phyloP scores from a whole-genome alignment of 2,113 vertebrate genomes.

The Zosterops borbonicus region DNA sequence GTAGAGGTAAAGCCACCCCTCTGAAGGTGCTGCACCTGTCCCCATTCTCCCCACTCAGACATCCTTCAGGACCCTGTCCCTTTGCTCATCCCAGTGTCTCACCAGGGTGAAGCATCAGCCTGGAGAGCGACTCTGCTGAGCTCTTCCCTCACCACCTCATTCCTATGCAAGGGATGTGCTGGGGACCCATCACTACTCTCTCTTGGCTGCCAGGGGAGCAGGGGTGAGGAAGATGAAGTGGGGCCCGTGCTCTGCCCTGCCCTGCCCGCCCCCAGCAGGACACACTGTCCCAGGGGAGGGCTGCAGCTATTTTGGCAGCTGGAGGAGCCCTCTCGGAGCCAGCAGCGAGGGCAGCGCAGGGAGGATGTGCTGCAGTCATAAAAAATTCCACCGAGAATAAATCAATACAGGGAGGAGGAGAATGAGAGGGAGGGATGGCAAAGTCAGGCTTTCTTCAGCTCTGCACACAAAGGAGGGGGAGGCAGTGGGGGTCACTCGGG shows the following conservation, averaged over 20 bases:
- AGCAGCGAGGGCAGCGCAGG: not conserved
- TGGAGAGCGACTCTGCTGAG: rapidly evolving
- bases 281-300: not conserved
- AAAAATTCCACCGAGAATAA: constrained; percentile 23
- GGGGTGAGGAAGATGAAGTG: not conserved
- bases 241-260: not conserved
- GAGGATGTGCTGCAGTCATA: constrained; percentile 46
- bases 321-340: not conserved
- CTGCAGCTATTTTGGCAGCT: not conserved
- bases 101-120: not conserved
- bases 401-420: constrained; percentile 27
- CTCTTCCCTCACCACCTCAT: not conserved
- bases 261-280: not conserved
- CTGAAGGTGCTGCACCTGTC: not conserved
- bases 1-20: not conserved
- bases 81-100: not conserved
- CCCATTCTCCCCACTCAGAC: not conserved
- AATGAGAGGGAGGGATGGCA: not conserved
- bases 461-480: not conserved
- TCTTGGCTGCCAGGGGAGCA: not conserved
- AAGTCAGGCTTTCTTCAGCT: not conserved
- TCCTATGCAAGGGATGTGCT: not conserved
- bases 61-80: not conserved
- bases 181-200: not conserved
- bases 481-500: rapidly evolving